Evolutionary conservation across 2,113 vertebrate species (phyloP).

Genomic region (Chaetodon trifascialis): DNA sequence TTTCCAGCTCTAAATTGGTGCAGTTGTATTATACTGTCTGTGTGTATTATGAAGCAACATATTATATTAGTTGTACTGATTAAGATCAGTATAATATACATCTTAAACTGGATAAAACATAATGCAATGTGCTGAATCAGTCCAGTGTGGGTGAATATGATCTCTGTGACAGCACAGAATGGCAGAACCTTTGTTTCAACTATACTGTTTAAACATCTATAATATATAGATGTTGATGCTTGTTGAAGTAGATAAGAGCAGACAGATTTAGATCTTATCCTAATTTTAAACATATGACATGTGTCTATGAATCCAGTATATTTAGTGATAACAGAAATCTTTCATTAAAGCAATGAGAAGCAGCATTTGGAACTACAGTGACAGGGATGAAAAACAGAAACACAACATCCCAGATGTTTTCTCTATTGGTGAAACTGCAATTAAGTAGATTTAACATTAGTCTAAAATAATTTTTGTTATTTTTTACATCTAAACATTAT

Average conservation of each 20-base stretch:
- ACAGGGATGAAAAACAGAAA: neutral
- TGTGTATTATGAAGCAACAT: neutral
- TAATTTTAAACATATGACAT: neutral
- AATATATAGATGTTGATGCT: neutral
- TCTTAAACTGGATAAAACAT: neutral
- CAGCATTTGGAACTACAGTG: neutral
- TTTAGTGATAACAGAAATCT: neutral
- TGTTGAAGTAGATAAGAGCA: neutral
- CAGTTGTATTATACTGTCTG: neutral
- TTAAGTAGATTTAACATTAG: too few relatives aligned
- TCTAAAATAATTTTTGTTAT: neutral
- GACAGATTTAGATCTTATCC: neutral
- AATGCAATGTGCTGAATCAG: neutral
- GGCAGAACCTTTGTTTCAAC: neutral
- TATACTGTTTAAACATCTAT: neutral
- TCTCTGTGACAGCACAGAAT: neutral
- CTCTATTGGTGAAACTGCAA: neutral
- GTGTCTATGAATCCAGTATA: neutral
- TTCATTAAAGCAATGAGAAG: neutral
- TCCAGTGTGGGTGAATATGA: neutral
- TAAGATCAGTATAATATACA: neutral
- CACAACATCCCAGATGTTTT: neutral
- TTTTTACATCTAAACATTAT: neutral
- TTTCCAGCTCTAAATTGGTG: too few relatives aligned
- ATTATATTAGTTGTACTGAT: neutral